Conservation (phyloP, 37 sponge, comb jelly and placozoan species). For the Dysidea cf. avara region DNA sequence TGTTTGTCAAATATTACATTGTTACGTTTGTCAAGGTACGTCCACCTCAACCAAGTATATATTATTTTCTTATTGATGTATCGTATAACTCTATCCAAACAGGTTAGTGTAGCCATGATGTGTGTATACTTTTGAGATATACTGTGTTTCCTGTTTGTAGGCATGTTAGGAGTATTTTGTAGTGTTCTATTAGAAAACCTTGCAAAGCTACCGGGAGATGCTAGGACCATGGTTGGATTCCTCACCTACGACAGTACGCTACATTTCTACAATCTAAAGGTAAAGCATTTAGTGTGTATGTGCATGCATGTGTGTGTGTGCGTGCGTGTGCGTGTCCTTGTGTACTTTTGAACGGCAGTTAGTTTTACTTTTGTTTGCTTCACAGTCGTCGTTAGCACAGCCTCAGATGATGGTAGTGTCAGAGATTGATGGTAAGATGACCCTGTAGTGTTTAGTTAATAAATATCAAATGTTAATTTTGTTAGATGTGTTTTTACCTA, state of each 20-base stretch:
- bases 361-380: neutral
- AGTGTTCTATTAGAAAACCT: slow-evolving; percentile 65
- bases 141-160: too few relatives aligned
- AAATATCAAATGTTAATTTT: slow-evolving; percentile 4
- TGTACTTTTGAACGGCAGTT: neutral
- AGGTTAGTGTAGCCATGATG: slow-evolving; percentile 35
- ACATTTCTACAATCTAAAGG: slow-evolving; percentile 92
- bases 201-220: slow-evolving; percentile 84
- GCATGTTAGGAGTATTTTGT: slow-evolving; percentile 72
- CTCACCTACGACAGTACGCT: slow-evolving; percentile 79
- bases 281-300: too few relatives aligned
- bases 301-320: neutral
- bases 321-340: too few relatives aligned
- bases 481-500: slow-evolving; percentile 88
- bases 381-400: slow-evolving; percentile 66
- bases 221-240: slow-evolving; percentile 85
- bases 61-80: slow-evolving; percentile 89
- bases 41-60: slow-evolving; percentile 93
- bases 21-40: slow-evolving; percentile 49
- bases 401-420: slow-evolving; percentile 91
- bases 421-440: slow-evolving; percentile 67
- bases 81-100: slow-evolving; percentile 68
- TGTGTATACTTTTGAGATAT: neutral
- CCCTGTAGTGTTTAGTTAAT: neutral
- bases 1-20: neutral